These are phyloP conservation scores for Corythoichthys intestinalis DNA, from an alignment of 2,113 vertebrate species.

Conservation along the genomic window DNA sequence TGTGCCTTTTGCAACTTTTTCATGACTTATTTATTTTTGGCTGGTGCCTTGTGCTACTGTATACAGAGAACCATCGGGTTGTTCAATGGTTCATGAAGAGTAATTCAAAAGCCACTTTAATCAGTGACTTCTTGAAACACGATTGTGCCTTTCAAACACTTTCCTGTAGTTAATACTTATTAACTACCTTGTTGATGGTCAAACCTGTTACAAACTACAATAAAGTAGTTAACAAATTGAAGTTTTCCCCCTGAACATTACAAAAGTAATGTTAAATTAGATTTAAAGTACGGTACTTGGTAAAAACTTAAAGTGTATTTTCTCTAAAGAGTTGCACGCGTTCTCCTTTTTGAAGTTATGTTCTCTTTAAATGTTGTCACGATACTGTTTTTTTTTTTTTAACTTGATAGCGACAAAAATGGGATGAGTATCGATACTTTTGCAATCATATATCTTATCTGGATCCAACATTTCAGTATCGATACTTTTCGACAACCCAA, in stretches of 20 bases:
- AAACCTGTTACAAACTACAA: background rate
- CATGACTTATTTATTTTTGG: background rate
- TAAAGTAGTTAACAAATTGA: background rate
- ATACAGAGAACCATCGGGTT: slow-evolving; percentile 45
- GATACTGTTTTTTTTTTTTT: too few relatives aligned
- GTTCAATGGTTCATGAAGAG: slow-evolving; percentile 23
- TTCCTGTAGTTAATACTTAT: background rate
- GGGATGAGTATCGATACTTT: too few relatives aligned
- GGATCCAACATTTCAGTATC: too few relatives aligned
- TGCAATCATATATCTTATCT: too few relatives aligned
- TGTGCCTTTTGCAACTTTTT: slow-evolving; percentile 13
- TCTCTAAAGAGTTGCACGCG: background rate
- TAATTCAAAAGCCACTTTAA: background rate
- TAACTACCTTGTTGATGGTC: background rate
- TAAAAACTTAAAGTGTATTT: background rate
- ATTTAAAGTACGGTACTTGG: background rate
- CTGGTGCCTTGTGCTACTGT: slow-evolving; percentile 29
- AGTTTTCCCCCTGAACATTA: background rate
- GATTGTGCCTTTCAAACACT: background rate
- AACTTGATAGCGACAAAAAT: too few relatives aligned
- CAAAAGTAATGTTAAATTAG: background rate
- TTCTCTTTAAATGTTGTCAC: background rate
- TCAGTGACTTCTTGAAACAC: background rate
- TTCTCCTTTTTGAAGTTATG: background rate
- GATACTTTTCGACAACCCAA: background rate